These are phyloP conservation scores for Colistium nudipinnis DNA, from an alignment of 2,113 vertebrate genomes.

Conservation along the genomic window DNA sequence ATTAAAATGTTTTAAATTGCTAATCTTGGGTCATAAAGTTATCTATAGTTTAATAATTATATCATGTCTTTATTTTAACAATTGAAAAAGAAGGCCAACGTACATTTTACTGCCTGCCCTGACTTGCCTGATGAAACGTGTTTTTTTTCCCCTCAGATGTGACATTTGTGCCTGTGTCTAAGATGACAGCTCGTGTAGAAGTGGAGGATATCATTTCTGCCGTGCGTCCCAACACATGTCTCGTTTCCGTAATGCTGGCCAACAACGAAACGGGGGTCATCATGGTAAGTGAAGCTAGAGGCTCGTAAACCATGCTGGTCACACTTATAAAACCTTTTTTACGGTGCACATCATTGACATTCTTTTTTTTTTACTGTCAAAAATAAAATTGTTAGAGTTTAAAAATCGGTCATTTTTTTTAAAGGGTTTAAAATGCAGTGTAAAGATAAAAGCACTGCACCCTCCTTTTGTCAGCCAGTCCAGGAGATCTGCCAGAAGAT, in stretches of 20 bases:
- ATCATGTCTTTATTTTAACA: neutral
- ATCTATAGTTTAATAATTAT: no score
- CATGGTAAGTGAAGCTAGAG: constrained; percentile 85
- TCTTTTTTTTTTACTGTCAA: neutral
- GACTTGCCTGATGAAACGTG: neutral
- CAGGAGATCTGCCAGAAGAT: constrained; percentile 84
- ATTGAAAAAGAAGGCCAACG: neutral
- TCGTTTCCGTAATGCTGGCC: constrained; percentile 94
- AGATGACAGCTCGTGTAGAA: constrained; percentile 82
- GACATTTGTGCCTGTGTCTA: constrained; percentile 89
- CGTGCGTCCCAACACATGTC: constrained; percentile 88
- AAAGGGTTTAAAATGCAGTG: neutral
- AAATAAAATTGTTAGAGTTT: neutral
- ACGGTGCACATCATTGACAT: neutral
- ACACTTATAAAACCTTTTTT: neutral
- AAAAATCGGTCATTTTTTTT: no score
- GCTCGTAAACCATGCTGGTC: neutral
- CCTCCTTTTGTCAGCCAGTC: constrained; percentile 82
- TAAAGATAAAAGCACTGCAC: neutral
- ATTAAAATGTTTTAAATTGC: no score
- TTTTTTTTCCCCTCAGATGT: constrained; percentile 82
- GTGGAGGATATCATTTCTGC: constrained; percentile 86
- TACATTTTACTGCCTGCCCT: neutral
- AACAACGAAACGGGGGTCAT: constrained; percentile 96
- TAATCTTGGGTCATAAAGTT: no score